Evolutionary conservation across 2,888 invertebrate genomes (phyloP).

Genomic region (Diabrotica balteata): DNA sequence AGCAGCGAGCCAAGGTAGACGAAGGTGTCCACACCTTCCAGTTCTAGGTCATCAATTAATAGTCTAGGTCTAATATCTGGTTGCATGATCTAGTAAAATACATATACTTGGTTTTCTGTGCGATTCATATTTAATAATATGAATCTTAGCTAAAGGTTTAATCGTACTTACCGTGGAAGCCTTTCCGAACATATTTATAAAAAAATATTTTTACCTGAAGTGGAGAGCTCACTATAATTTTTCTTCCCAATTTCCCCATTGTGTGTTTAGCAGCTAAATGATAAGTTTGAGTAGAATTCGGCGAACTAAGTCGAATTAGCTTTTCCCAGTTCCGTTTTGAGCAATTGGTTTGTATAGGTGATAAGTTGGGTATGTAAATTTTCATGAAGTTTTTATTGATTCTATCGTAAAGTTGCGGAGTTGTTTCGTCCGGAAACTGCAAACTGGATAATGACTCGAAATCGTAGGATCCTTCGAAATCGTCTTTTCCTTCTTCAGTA

Average conservation of each 20-base stretch:
- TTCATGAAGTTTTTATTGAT: constrained; percentile 72
- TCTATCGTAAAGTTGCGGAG: constrained; percentile 66
- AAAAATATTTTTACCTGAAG: constrained; percentile 66
- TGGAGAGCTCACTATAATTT: constrained; percentile 75
- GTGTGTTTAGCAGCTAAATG: constrained; percentile 74
- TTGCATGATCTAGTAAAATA: too few species aligned
- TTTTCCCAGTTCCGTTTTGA: constrained; percentile 71
- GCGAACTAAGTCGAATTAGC: constrained; percentile 70
- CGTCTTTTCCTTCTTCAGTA: constrained; percentile 47
- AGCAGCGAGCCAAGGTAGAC: too few species aligned
- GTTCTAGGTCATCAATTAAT: too few species aligned
- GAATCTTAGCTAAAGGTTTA: too few species aligned
- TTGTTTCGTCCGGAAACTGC: constrained; percentile 63
- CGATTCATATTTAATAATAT: too few species aligned
- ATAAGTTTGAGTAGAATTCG: constrained; percentile 59
- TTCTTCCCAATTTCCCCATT: constrained; percentile 63
- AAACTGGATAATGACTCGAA: constrained; percentile 56
- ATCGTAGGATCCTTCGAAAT: constrained; percentile 51
- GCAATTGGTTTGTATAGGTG: constrained; percentile 69
- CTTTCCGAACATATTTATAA: too few species aligned
- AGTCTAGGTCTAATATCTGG: too few species aligned
- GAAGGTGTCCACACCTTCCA: too few species aligned
- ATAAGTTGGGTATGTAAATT: constrained; percentile 70
- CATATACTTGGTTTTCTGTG: too few species aligned
- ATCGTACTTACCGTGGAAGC: too few species aligned